These are phyloP conservation scores for Microctonus brassicae DNA, from an alignment of 2,888 invertebrate species.

Conservation along the genomic window DNA sequence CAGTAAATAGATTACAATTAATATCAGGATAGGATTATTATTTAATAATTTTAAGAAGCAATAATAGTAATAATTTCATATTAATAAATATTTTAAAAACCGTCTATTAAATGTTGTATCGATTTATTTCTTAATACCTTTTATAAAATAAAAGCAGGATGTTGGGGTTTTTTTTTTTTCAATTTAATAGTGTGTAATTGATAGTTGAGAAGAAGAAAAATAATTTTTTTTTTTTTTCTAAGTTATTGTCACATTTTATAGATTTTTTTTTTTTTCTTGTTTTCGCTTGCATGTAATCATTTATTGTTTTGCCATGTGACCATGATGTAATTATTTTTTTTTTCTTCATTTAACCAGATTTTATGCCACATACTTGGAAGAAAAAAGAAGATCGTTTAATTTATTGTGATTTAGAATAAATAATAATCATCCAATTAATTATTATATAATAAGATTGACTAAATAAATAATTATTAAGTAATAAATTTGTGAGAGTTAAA, in stretches of 20 bases:
- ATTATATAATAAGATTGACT: too few relatives aligned
- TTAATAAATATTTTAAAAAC: conserved; percentile 67
- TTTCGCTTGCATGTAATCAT: conserved; percentile 9
- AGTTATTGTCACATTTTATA: conserved; percentile 21
- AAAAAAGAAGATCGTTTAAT: background rate
- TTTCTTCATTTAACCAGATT: background rate
- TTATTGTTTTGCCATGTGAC: conserved; percentile 20
- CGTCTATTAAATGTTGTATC: conserved; percentile 56
- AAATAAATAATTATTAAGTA: conserved; percentile 5
- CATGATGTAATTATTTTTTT: background rate
- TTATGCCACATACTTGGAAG: background rate
- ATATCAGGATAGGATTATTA: conserved; percentile 60
- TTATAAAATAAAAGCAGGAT: conserved; percentile 13
- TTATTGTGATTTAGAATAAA: too few relatives aligned
- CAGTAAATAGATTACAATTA: conserved; percentile 56
- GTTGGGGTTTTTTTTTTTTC: background rate
- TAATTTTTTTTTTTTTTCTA: background rate
- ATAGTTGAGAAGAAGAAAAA: conserved; percentile 6
- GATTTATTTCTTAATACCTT: conserved; percentile 56
- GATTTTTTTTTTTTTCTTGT: background rate
- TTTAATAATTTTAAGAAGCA: conserved; percentile 67
- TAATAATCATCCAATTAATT: too few relatives aligned
- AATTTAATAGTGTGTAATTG: conserved; percentile 18
- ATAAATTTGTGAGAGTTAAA: background rate
- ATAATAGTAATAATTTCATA: conserved; percentile 68